phyloP scores from a whole-genome alignment of 1,140 invertebrate genomes.

The Eumeta japonica region DNA sequence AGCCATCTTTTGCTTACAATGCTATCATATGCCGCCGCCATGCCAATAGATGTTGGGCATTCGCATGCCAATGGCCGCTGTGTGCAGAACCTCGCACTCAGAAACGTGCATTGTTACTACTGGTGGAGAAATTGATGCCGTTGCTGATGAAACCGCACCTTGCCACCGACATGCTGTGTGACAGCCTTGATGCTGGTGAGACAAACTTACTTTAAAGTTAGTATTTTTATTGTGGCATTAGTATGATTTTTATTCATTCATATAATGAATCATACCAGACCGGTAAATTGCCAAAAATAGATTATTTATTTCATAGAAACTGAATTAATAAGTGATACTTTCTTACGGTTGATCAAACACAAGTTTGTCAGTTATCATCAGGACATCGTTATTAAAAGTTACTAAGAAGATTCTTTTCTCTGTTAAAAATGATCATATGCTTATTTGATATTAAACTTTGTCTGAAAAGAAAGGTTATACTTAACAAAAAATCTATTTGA shows the following conservation, averaged over 20 bases:
- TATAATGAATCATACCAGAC: not conserved
- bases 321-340: no score
- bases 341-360: no score
- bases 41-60: slow-evolving; percentile 70
- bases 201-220: not conserved
- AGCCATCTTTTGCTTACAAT: slow-evolving; percentile 40
- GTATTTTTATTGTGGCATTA: not conserved
- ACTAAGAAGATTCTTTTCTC: no score
- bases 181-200: slow-evolving; percentile 79
- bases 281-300: not conserved
- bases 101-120: slow-evolving; percentile 74
- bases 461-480: no score
- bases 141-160: slow-evolving; percentile 79
- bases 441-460: no score
- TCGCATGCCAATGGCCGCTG: slow-evolving; percentile 68
- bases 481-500: no score
- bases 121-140: slow-evolving; percentile 80
- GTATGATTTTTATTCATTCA: not conserved
- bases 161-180: slow-evolving; percentile 90
- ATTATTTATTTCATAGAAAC: no score
- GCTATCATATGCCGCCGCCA: slow-evolving; percentile 37
- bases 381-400: no score
- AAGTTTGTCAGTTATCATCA: no score
- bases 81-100: slow-evolving; percentile 67
- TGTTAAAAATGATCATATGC: no score